These are phyloP conservation scores for Lobophora halterata DNA, from an alignment of 2,888 invertebrate species.

Conservation along the genomic window DNA sequence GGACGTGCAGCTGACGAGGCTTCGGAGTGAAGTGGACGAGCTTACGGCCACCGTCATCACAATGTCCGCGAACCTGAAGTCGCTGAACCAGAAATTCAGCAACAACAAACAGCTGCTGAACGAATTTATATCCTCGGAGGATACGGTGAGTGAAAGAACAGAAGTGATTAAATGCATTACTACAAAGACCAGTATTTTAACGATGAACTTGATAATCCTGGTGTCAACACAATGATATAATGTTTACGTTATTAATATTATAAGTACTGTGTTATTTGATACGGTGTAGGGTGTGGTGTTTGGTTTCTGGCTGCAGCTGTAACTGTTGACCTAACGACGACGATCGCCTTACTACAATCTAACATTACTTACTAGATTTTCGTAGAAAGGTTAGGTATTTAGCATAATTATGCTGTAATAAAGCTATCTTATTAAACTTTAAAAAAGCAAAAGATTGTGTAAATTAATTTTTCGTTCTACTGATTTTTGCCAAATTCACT, in stretches of 20 bases:
- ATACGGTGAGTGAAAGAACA: conserved; percentile 61
- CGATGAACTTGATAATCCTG: conserved; percentile 20
- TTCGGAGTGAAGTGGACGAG: conserved; percentile 61
- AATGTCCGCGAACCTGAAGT: conserved; percentile 58
- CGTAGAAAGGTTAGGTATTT: conserved; percentile 2
- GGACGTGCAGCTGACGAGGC: conserved; percentile 58
- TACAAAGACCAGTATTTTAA: too few relatives aligned
- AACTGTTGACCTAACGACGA: too few relatives aligned
- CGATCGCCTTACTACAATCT: too few relatives aligned
- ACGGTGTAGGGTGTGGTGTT: conserved; percentile 5
- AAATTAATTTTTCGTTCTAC: too few relatives aligned
- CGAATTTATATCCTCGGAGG: conserved; percentile 62
- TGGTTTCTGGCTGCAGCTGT: too few relatives aligned
- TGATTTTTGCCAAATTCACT: too few relatives aligned
- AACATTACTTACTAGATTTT: conserved; percentile 6
- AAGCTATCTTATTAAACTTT: too few relatives aligned
- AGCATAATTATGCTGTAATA: too few relatives aligned
- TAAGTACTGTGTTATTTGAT: too few relatives aligned
- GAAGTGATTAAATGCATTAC: too few relatives aligned
- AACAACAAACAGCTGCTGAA: conserved; percentile 58
- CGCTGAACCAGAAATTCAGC: conserved; percentile 58
- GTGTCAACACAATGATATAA: conserved; percentile 28
- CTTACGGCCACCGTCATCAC: conserved; percentile 64
- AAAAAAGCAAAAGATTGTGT: too few relatives aligned
- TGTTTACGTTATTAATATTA: conserved; percentile 17